phyloP scores from a whole-genome alignment of 2,888 invertebrate genomes.

The Cerceris ruficornis region DNA sequence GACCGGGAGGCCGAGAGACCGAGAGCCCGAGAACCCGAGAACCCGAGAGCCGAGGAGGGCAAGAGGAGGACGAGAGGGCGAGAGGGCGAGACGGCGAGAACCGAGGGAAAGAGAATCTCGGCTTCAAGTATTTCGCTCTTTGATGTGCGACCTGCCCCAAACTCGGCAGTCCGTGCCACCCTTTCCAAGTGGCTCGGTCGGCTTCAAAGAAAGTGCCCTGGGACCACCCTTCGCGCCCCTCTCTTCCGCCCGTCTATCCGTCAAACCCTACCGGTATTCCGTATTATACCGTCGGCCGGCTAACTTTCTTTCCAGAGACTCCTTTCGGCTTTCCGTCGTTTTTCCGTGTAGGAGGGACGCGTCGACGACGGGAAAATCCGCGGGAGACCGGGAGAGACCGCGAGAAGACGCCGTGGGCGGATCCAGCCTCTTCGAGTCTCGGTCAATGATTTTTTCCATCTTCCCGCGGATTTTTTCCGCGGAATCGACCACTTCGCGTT shows the following conservation, averaged over 20 bases:
- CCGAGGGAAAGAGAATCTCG: slow-evolving; percentile 70
- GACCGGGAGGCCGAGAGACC: background rate
- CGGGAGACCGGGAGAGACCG: slow-evolving; percentile 6
- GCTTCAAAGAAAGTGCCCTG: slow-evolving; percentile 77
- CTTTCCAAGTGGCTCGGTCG: slow-evolving; percentile 65
- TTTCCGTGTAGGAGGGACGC: slow-evolving; percentile 38
- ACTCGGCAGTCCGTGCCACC: slow-evolving; percentile 69
- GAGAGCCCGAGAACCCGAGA: too few species aligned
- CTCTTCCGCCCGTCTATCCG: slow-evolving; percentile 34
- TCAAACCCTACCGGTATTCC: slow-evolving; percentile 56
- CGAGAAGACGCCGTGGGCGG: background rate
- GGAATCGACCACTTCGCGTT: too few species aligned
- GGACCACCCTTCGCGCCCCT: slow-evolving; percentile 52
- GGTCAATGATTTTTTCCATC: too few species aligned
- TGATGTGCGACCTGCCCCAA: slow-evolving; percentile 78
- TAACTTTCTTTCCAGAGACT: slow-evolving; percentile 61
- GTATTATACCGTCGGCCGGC: slow-evolving; percentile 63
- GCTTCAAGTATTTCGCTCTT: slow-evolving; percentile 80
- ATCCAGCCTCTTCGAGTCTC: too few species aligned
- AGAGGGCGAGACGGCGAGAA: slow-evolving; percentile 32
- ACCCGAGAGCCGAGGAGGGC: background rate
- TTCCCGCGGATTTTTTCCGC: too few species aligned
- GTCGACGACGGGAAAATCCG: slow-evolving; percentile 32
- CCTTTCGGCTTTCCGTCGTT: slow-evolving; percentile 38
- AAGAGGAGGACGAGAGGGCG: background rate